Evolutionary conservation across 2,113 vertebrate genomes (phyloP), one percentile per base, ranked within the genome.

Genomic region (Rhinolophus ferrumequinum): DNA sequence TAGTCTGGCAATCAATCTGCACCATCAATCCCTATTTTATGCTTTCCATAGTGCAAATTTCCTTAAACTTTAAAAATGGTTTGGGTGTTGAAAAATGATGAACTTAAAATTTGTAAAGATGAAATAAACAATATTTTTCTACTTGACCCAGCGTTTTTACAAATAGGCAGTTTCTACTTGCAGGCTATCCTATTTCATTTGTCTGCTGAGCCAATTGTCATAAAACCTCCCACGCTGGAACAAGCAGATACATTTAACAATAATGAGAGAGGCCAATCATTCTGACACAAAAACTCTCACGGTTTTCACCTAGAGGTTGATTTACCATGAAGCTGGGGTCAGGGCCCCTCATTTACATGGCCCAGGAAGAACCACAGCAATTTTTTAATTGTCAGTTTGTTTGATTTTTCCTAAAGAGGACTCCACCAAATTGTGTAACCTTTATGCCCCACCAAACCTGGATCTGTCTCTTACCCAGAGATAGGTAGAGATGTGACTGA

Each of bases 81-180:
- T 83, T 91, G 62, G 4, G 18, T 81, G 41, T 30, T 88, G n/a
- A 50, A 69, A 94, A 47, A 81, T 41, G n/a, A 54, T 76, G 72
- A 82, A 73, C 54, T 79, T 84, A 62, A 90, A 90, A 66, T 89
- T 41, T 93, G 28, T 72, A 67, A 82, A 87, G n/a, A 30, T 66
- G 21, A 93, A 93, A 90, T 76, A 67, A 76, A 56, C 38, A 54
- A 28, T 13, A 28, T 81, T 92, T 82, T 81, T 90, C 38, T 28
- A 56, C 62, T 67, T 90, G 13, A 58, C 11, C 28, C 60, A 66
- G 24, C 7, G 12, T 83, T 93, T 87, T 66, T 18, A 62, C 64
- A 83, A 79, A 77, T 56, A 73, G 47, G 12, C 22, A 67, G 22
- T 73, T 92, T 77, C 56, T 95, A 10, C 26, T 95, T 30, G 73